Evolutionary conservation across 2,888 invertebrate species (phyloP).

Genomic region (Argyresthia albistria): DNA sequence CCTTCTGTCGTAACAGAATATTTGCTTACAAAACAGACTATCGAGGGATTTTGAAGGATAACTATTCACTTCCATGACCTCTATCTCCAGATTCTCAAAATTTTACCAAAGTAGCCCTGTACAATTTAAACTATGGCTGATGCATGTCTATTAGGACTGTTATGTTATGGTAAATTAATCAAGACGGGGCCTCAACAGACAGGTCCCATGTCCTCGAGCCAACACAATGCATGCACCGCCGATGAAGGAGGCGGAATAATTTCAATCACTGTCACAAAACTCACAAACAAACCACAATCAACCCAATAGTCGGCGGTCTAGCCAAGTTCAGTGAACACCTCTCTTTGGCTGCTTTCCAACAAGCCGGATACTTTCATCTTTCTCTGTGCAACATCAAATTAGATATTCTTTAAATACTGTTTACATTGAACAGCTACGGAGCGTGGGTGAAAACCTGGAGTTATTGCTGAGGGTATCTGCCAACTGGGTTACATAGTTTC

Average conservation of each 20-base stretch:
- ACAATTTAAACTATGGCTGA: background rate
- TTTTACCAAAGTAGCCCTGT: no score
- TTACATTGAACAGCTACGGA: slow-evolving; percentile 4
- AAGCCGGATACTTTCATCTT: slow-evolving; percentile 14
- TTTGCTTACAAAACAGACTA: no score
- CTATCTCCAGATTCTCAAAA: no score
- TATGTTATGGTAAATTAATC: background rate
- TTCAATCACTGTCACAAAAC: background rate
- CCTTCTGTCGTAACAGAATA: no score
- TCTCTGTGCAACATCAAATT: slow-evolving; percentile 21
- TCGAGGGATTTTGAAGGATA: no score
- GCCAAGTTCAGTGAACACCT: slow-evolving; percentile 21
- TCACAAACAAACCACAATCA: background rate
- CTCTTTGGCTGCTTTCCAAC: slow-evolving; percentile 16
- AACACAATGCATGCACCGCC: no score
- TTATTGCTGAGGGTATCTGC: slow-evolving; percentile 20
- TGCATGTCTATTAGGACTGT: background rate
- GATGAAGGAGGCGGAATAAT: background rate
- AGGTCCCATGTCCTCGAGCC: no score
- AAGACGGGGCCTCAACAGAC: background rate
- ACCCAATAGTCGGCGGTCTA: background rate
- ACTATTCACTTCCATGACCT: no score
- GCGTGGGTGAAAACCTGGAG: slow-evolving; percentile 11
- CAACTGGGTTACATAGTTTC: slow-evolving; percentile 34
- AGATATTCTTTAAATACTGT: slow-evolving; percentile 8